These are phyloP conservation scores for Cephonodes hylas DNA, from an alignment of 2,888 invertebrate genomes.

Conservation along the genomic window DNA sequence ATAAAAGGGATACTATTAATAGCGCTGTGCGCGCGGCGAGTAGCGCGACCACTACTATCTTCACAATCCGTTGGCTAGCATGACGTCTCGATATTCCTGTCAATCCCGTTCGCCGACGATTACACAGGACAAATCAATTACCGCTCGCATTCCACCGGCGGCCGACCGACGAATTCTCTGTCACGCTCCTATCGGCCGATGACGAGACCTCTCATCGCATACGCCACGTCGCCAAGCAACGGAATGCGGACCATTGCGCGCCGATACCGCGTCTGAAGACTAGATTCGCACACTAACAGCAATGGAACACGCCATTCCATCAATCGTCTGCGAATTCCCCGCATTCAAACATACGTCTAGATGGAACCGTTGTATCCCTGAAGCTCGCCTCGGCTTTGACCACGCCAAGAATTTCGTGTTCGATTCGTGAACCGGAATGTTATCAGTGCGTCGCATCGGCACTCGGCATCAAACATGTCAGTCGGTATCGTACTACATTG, in stretches of 20 bases:
- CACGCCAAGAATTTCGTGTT: slow-evolving; percentile 73
- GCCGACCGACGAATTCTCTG: slow-evolving; percentile 74
- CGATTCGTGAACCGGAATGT: slow-evolving; percentile 74
- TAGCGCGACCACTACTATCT: slow-evolving; percentile 20
- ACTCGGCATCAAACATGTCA: slow-evolving; percentile 63
- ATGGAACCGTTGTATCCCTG: slow-evolving; percentile 55
- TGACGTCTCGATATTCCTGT: slow-evolving; percentile 68
- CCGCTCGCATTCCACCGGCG: slow-evolving; percentile 71
- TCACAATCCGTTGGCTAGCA: slow-evolving; percentile 32
- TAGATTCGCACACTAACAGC: slow-evolving; percentile 60
- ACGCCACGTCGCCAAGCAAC: slow-evolving; percentile 45
- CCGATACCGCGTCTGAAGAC: slow-evolving; percentile 46
- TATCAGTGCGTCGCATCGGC: slow-evolving; percentile 72
- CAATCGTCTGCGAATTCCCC: slow-evolving; percentile 69
- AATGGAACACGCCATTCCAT: slow-evolving; percentile 68
- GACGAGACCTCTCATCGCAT: slow-evolving; percentile 65
- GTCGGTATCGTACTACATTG: slow-evolving; percentile 60
- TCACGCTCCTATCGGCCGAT: slow-evolving; percentile 71
- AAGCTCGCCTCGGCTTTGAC: slow-evolving; percentile 60
- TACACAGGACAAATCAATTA: slow-evolving; percentile 80
- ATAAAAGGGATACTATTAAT: background rate
- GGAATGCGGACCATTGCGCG: slow-evolving; percentile 64
- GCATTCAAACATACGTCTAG: slow-evolving; percentile 65
- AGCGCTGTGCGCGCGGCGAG: background rate
- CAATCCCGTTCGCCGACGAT: slow-evolving; percentile 65